phyloP scores from a whole-genome alignment of 35 echinoderm and acorn worm genomes.

The Lytechinus pictus region DNA sequence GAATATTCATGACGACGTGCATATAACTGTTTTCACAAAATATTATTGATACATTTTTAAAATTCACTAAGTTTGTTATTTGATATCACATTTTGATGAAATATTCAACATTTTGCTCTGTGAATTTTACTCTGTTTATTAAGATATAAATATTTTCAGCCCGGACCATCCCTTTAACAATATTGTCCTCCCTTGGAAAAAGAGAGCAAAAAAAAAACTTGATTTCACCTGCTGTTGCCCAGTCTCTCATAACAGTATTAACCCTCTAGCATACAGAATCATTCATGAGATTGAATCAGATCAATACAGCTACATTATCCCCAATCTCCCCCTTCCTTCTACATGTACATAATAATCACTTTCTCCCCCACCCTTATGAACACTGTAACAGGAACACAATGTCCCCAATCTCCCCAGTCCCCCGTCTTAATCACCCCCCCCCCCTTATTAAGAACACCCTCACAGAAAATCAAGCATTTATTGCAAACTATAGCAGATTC shows the following conservation, averaged over 20 bases:
- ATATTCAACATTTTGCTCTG: too few species aligned
- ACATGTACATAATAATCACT: too few species aligned
- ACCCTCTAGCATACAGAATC: background rate
- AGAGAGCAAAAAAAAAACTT: background rate
- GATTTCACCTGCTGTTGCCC: background rate
- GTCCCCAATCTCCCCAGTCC: background rate
- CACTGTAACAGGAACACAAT: background rate
- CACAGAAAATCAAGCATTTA: background rate
- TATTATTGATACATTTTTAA: too few species aligned
- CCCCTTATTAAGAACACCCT: background rate
- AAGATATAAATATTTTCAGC: too few species aligned
- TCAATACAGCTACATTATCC: background rate
- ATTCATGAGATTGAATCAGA: background rate
- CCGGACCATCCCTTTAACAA: too few species aligned
- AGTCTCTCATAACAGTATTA: background rate
- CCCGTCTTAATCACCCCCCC: background rate
- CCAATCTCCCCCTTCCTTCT: background rate
- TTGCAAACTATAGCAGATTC: background rate
- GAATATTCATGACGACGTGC: too few species aligned
- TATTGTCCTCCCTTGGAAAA: background rate
- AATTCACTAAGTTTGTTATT: too few species aligned
- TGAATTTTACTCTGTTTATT: too few species aligned
- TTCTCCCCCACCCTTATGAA: too few species aligned
- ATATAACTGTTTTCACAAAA: too few species aligned
- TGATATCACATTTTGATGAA: too few species aligned